phyloP scores from a whole-genome alignment of 37 sponge, comb jelly and placozoan species.

The Petrosia ficiformis region DNA sequence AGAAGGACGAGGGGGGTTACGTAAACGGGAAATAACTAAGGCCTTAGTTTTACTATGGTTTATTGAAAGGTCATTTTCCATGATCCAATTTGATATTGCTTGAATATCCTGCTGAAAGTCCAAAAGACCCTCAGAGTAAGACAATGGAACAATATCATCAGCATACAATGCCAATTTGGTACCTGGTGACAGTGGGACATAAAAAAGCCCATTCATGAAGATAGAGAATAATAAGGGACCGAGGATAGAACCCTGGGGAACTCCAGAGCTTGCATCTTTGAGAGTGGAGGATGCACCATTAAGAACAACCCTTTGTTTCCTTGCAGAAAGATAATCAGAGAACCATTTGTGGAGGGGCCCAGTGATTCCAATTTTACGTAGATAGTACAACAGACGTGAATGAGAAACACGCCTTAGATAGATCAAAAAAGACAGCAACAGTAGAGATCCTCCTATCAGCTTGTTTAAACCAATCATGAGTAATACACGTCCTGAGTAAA shows the following conservation, averaged over 20 bases:
- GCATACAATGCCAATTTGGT: constrained; percentile 15
- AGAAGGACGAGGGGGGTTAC: neutral
- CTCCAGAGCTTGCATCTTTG: constrained; percentile 2
- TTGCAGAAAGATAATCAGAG: neutral
- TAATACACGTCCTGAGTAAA: constrained; percentile 22
- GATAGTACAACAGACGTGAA: neutral
- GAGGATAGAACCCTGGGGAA: constrained; percentile 6
- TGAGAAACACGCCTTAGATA: constrained; percentile 8
- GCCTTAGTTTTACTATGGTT: constrained; percentile 12
- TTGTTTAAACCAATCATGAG: constrained; percentile 2
- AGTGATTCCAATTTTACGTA: neutral
- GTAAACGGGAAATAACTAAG: constrained; percentile 4
- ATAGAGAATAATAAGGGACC: constrained; percentile 21
- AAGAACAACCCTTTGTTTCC: neutral
- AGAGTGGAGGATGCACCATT: constrained; percentile 3
- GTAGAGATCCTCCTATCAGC: neutral
- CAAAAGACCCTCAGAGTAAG: neutral
- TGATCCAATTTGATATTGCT: neutral
- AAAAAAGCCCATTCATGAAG: constrained; percentile 4
- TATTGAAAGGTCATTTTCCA: neutral
- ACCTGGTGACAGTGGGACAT: neutral
- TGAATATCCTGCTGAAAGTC: constrained; percentile 19
- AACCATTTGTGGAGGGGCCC: neutral
- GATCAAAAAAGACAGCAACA: neutral
- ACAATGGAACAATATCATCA: constrained; percentile 15